These are phyloP conservation scores for Saccostrea echinata DNA, from an alignment of 1,140 invertebrate genomes.

Conservation along the genomic window DNA sequence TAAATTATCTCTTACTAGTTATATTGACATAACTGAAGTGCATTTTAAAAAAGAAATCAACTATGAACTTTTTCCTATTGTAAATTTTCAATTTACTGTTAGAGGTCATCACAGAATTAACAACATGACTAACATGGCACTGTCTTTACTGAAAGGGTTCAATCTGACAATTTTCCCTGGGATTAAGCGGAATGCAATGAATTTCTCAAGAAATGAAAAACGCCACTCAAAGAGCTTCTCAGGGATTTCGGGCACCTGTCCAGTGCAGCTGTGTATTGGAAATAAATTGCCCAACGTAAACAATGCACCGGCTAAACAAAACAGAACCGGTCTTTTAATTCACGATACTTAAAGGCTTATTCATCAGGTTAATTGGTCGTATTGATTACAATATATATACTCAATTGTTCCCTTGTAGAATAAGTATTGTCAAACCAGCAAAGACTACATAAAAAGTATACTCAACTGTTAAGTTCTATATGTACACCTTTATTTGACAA, in stretches of 20 bases:
- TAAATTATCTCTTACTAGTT: no score
- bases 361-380: constrained; percentile 14
- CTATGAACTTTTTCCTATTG: no score
- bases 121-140: no score
- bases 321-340: neutral
- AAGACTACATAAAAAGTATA: neutral
- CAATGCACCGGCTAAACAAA: neutral
- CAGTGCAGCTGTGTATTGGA: neutral
- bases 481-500: neutral
- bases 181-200: constrained; percentile 9
- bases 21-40: no score
- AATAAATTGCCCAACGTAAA: neutral
- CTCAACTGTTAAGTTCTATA: neutral
- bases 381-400: constrained; percentile 18
- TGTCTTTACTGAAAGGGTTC: no score
- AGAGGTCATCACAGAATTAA: no score
- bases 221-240: neutral
- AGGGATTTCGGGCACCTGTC: neutral
- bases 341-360: neutral
- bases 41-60: no score
- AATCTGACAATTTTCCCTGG: no score
- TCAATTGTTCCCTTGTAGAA: constrained; percentile 12
- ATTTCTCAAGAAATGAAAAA: neutral
- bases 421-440: neutral
- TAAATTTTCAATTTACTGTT: no score